Conservation (phyloP, 2,113 vertebrate genomes). For the Psephotus haematonotus region DNA sequence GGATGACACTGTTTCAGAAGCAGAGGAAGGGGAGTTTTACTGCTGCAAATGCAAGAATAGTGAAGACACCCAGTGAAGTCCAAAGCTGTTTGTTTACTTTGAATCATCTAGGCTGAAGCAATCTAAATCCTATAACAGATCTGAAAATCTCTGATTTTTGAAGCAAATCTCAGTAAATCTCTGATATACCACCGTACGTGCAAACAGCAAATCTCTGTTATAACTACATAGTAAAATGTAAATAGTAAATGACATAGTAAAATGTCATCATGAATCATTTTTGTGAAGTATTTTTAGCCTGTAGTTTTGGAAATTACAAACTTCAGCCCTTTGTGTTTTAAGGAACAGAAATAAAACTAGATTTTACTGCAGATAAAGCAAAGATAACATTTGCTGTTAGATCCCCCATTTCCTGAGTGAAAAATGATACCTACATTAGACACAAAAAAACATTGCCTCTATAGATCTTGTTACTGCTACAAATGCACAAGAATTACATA, state of each 20-base stretch:
- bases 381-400: conserved; percentile 31
- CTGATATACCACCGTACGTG: not conserved
- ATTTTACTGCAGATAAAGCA: conserved; percentile 16
- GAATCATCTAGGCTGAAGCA: not conserved
- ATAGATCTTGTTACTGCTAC: not conserved
- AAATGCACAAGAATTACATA: not conserved
- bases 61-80: not conserved
- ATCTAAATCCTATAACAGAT: not conserved
- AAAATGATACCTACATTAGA: conserved; percentile 2
- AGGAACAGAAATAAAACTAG: conserved; percentile 23
- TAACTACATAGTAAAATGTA: not conserved
- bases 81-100: not conserved
- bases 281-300: conserved; percentile 24
- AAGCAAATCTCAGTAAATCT: conserved; percentile 6
- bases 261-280: conserved; percentile 18
- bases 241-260: conserved; percentile 17
- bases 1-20: not conserved
- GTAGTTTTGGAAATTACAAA: not conserved
- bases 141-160: not conserved
- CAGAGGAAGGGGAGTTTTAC: fast-evolving
- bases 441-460: not conserved
- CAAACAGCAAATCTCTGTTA: conserved; percentile 5
- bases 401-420: not conserved
- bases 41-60: not conserved
- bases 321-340: not conserved